Evolutionary conservation across 2,888 invertebrate species (phyloP).

Genomic region (Automeris io): DNA sequence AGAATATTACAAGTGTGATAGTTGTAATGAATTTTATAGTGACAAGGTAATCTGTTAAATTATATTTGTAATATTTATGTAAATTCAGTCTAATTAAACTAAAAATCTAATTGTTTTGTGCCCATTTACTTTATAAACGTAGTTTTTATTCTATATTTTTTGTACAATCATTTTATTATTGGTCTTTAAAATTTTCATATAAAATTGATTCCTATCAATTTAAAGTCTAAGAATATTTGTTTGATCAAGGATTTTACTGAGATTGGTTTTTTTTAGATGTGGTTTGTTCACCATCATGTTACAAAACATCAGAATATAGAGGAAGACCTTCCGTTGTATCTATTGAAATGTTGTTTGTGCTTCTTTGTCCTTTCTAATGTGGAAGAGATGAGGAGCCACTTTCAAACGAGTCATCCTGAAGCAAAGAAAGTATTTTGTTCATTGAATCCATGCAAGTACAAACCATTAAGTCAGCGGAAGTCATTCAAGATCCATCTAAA

Average conservation of each 20-base stretch:
- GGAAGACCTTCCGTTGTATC: slow-evolving; percentile 24
- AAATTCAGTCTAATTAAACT: too few species aligned
- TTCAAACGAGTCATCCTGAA: slow-evolving; percentile 47
- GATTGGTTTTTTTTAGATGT: slow-evolving; percentile 57
- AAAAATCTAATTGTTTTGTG: too few species aligned
- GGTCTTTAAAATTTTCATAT: too few species aligned
- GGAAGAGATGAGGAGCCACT: slow-evolving; percentile 55
- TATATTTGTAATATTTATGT: too few species aligned
- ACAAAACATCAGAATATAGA: slow-evolving; percentile 36
- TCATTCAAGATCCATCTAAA: slow-evolving; percentile 63
- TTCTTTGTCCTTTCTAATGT: slow-evolving; percentile 42
- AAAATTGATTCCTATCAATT: too few species aligned
- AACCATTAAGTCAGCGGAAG: slow-evolving; percentile 58
- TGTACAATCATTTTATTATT: too few species aligned
- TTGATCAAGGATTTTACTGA: too few species aligned
- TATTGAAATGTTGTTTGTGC: slow-evolving; percentile 62
- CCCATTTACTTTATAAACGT: too few species aligned
- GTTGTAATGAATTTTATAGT: slow-evolving; percentile 54
- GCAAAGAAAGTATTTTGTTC: slow-evolving; percentile 59
- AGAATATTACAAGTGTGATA: slow-evolving; percentile 57
- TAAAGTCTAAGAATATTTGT: too few species aligned
- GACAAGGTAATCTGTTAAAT: slow-evolving; percentile 53
- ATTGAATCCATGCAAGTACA: slow-evolving; percentile 51
- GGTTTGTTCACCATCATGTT: slow-evolving; percentile 56
- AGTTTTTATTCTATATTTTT: too few species aligned